Evolutionary conservation across 2,113 vertebrate genomes (phyloP).

Genomic region (Alces alces): DNA sequence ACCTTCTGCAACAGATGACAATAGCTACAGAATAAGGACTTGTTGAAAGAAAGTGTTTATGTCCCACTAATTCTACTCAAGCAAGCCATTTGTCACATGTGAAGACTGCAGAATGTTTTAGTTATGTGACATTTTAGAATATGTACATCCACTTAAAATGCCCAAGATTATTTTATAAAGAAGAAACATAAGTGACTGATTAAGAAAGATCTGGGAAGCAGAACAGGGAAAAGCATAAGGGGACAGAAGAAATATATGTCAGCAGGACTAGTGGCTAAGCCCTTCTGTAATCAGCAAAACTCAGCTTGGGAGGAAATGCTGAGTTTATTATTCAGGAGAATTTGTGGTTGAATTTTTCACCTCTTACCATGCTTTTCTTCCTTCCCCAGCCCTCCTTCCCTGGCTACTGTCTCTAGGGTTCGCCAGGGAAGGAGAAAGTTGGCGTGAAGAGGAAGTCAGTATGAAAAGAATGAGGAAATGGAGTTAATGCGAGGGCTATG

Average conservation of each 20-base stretch:
- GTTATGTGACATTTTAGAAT: neutral
- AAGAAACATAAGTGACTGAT: neutral
- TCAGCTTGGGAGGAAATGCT: conserved; percentile 52
- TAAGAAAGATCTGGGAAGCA: conserved; percentile 38
- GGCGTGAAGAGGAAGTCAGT: conserved; percentile 38
- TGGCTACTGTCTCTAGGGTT: conserved; percentile 28
- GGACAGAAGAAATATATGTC: conserved; percentile 10
- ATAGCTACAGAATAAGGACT: neutral
- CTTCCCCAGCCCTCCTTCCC: conserved; percentile 42
- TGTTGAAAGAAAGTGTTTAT: neutral
- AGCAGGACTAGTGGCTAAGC: neutral
- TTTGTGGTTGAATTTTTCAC: conserved; percentile 59
- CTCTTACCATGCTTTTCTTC: conserved; percentile 32
- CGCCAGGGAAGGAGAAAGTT: conserved; percentile 29
- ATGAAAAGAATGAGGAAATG: conserved; percentile 35
- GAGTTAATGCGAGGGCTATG: neutral
- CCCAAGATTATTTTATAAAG: neutral
- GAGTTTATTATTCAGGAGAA: conserved; percentile 56
- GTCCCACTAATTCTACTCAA: neutral
- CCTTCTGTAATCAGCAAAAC: conserved; percentile 52
- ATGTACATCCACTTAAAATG: neutral
- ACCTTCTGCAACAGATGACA: neutral
- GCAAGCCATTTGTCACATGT: too few species aligned
- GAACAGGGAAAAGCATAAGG: neutral
- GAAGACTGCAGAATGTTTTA: neutral